Base-by-base conservation (phyloP, 2,888 invertebrate genomes). In the Apoda limacodes region DNA sequence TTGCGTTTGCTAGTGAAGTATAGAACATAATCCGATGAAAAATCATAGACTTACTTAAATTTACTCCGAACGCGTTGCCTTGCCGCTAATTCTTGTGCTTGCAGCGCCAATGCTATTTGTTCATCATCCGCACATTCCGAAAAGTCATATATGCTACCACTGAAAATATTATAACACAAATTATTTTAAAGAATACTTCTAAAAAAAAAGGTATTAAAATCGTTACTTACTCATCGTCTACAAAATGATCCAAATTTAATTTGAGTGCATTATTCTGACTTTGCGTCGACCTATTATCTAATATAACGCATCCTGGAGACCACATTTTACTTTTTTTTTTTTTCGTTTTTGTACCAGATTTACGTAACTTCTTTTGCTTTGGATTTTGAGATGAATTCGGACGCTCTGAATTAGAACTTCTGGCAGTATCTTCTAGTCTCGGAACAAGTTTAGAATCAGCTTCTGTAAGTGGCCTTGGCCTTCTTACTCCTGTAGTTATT, bases 61-160 rank as follows among this genome's bases (percentile, higher is more conserved):
- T 91, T 88, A 2, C 92, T 86, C 29, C 93, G 70, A 4, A 91
- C 88, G 58, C 92, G 90, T 55, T 88, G 88, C 25, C 90, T 76
- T 23, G 88, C 89, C 0, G 90, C 91, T 15, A 91, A 76, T 62
- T 93, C 92, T 5, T 92, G 92, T 4, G 92, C 93, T 55, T 92
- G 91, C 60, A 93, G 81, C 2, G 93, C 93, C 28, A 93, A 68
- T 0, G 93, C 92, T 25, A 93, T 92, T 58, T 94, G 93, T 49
- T 92, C 92, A 49, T 93, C 92, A 55, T 93, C 93, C 28, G 89
- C 91, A 44, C 89, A 90, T 42, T 90, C 92, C 19, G 92, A 89
- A 43, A 50, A 40, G 5, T 58, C 60, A 32, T 61, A 59, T 10
- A 89, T 88, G 0, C 89, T 88, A 5, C 78, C 76, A 17, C 82